Base-by-base conservation (phyloP, 2,888 invertebrate genomes). In the Lydus trimaculatus region DNA sequence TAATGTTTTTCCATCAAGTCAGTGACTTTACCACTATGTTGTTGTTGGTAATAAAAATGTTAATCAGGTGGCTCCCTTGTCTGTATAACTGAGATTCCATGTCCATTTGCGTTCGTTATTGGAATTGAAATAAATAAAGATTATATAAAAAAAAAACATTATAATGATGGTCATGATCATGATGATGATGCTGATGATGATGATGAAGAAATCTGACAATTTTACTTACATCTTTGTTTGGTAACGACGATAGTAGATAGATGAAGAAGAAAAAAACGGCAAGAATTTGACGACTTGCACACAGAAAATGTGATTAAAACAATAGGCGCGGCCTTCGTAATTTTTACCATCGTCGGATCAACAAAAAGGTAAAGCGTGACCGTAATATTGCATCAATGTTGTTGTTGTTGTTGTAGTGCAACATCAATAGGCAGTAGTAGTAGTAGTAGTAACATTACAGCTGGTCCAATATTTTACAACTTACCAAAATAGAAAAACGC, bases 251-350 rank as follows among this genome's bases (percentile, higher is more conserved):
- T 39, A n/a, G n/a, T n/a, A n/a, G n/a, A n/a, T n/a, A n/a, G n/a
- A n/a, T 8, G 31, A 1, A 36, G 13, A 13, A 13, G 2, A 9
- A 36, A 13, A 36, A n/a, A 23, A 59, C 9, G 31, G 31, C 17
- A 33, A 28, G 17, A 31, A 9, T 15, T 13, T 20, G 13, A 3
- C 60, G 60, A 36, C 64, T 64, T 64, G 48, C 48, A 39, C 60
- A 67, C 67, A 60, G 23, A 52, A 72, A 72, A 72, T 67, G 64
- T 64, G 68, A 70, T 61, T 65, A 62, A 67, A 73, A 73, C 72
- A 73, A 73, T 73, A 70, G 73, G 72, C 66, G 72, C 70, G 73
- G 70, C 73, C 73, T 73, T 72, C 70, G 67, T 66, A 62, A 70
- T 72, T 48, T 60, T 67, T 36, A 61, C 33, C 61, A 61, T 36